Evolutionary conservation across 2,797 vertebrate species (phyloP).

Genomic region (Orestias chungarensis): DNA sequence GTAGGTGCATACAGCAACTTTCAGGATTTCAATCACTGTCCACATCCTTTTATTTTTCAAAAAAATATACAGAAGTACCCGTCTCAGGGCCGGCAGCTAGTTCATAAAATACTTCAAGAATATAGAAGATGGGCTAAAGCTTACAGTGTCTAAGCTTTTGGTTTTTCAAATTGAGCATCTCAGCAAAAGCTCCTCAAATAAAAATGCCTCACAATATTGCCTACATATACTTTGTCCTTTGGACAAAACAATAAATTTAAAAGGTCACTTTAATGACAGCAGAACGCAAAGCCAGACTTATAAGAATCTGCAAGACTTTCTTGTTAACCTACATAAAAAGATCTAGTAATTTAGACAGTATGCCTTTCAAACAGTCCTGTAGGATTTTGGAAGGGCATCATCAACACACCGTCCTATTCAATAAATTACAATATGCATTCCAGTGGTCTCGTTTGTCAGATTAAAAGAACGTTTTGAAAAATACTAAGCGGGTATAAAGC

Average conservation of each 20-base stretch:
- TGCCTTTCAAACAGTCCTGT: background rate
- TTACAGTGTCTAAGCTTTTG: too few relatives aligned
- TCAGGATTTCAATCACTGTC: background rate
- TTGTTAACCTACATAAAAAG: background rate
- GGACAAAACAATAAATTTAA: background rate
- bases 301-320: background rate
- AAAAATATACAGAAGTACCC: background rate
- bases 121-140: background rate
- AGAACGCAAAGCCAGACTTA: background rate
- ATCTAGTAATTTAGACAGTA: background rate
- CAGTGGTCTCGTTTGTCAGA: too few relatives aligned
- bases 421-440: too few relatives aligned
- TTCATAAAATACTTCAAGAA: background rate
- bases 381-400: background rate
- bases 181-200: too few relatives aligned
- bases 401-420: too few relatives aligned
- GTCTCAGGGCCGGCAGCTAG: too few relatives aligned
- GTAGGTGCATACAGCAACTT: too few relatives aligned
- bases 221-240: background rate
- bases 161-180: too few relatives aligned
- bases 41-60: background rate
- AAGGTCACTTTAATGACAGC: background rate
- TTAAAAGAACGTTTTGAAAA: too few relatives aligned
- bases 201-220: too few relatives aligned
- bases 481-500: too few relatives aligned